Percentiles rank a stretch among this genome's conserved stretches.
Evolutionary conservation across 2,888 invertebrate species (phyloP).

Genomic region (Synergus gifuensis): DNA sequence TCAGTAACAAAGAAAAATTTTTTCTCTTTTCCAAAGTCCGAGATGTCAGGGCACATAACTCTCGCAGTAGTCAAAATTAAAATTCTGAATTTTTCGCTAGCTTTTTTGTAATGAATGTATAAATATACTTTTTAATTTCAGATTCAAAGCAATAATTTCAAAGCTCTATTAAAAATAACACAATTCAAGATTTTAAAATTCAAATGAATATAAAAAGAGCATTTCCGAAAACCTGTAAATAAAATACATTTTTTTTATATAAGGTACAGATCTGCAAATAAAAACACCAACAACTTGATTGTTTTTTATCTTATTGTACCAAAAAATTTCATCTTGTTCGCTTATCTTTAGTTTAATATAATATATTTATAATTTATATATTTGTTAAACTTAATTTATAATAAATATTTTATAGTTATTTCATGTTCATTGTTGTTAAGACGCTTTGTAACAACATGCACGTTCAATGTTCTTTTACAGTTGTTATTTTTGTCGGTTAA

Average conservation of each 20-base stretch:
- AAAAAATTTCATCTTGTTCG: constrained; percentile 71
- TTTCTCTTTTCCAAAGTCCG: too few relatives aligned
- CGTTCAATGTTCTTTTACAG: constrained; percentile 54
- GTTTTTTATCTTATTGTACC: constrained; percentile 71
- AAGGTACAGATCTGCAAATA: constrained; percentile 1
- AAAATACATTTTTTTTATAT: not conserved
- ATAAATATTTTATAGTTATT: constrained; percentile 64
- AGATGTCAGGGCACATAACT: too few relatives aligned
- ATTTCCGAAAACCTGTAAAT: too few relatives aligned
- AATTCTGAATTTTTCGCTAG: too few relatives aligned
- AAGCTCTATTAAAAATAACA: too few relatives aligned
- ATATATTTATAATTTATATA: constrained; percentile 64
- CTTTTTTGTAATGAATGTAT: too few relatives aligned
- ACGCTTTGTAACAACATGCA: constrained; percentile 45
- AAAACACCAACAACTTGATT: constrained; percentile 46
- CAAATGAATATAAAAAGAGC: too few relatives aligned
- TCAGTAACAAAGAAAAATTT: too few relatives aligned
- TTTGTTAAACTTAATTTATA: constrained; percentile 60
- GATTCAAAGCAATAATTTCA: too few relatives aligned
- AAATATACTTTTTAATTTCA: too few relatives aligned
- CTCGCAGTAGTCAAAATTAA: too few relatives aligned
- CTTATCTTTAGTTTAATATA: constrained; percentile 71
- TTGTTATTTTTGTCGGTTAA: constrained; percentile 37
- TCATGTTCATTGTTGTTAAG: constrained; percentile 59
- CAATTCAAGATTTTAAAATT: too few relatives aligned